Conservation (phyloP, 2,113 vertebrate genomes). For the Ciconia boyciana region DNA sequence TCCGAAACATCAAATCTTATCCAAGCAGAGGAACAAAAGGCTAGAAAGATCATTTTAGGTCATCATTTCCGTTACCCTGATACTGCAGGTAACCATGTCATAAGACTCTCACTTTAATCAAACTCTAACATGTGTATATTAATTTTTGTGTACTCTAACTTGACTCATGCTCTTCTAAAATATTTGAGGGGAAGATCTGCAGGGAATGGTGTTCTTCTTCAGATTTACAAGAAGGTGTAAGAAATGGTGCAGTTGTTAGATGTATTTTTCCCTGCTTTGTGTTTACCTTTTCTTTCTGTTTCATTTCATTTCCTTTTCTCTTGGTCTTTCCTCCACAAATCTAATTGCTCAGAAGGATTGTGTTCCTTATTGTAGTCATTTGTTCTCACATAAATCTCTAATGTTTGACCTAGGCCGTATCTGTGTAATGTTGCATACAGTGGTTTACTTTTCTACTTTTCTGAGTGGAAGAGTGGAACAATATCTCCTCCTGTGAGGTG, state of each 20-base stretch:
- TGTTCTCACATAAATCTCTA: not conserved
- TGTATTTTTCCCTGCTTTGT: not conserved
- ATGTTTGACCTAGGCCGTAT: not conserved
- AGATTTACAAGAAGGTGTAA: not conserved
- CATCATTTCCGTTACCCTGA: not conserved
- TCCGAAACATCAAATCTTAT: not conserved
- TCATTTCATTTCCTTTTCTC: not conserved
- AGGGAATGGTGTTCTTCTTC: not conserved
- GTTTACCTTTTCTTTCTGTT: not conserved
- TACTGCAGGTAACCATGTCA: fast-evolving
- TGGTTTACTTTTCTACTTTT: not conserved
- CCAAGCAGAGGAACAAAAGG: not conserved
- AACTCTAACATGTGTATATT: not conserved
- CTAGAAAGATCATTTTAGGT: not conserved
- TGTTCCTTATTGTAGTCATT: not conserved
- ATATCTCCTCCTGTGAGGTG: not conserved
- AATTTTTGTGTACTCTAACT: not conserved
- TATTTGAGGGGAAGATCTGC: not conserved
- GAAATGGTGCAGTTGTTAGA: not conserved
- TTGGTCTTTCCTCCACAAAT: not conserved
- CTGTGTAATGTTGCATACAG: not conserved
- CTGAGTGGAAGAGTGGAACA: not conserved
- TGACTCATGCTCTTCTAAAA: not conserved
- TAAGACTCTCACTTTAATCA: not conserved
- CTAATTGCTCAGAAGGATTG: not conserved